A percentile compares a stretch with the other conserved stretches of the same genome.
These are phyloP conservation scores for Orthonychiurus folsomi DNA, from an alignment of 2,888 invertebrate genomes.

Conservation along the genomic window DNA sequence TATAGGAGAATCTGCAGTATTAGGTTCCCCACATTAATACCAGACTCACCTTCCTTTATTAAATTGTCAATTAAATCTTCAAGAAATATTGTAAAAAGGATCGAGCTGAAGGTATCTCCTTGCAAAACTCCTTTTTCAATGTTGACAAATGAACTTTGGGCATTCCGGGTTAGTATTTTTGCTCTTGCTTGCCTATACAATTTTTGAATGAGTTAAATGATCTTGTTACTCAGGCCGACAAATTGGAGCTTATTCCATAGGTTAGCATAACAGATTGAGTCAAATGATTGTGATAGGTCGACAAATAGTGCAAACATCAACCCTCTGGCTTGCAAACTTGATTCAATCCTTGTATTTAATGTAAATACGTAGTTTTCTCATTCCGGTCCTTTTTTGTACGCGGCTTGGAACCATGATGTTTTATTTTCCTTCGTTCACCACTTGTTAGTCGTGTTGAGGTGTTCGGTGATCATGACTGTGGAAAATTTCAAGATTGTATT, in stretches of 20 bases:
- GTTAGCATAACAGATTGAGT: conserved; percentile 12
- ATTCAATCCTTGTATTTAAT: conserved; percentile 10
- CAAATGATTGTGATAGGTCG: conserved; percentile 14
- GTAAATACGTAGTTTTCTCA: conserved; percentile 17
- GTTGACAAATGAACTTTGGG: background rate
- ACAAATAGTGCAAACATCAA: conserved; percentile 12
- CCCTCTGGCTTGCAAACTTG: background rate
- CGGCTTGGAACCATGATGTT: conserved; percentile 14
- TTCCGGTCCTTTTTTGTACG: conserved; percentile 16
- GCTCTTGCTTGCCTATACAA: background rate
- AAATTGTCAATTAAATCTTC: conserved; percentile 9
- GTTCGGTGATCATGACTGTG: conserved; percentile 10
- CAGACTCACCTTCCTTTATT: background rate
- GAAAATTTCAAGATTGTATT: conserved; percentile 12
- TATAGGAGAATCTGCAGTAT: conserved; percentile 6
- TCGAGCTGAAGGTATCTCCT: conserved; percentile 10
- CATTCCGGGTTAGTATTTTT: background rate
- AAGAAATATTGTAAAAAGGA: conserved; percentile 11
- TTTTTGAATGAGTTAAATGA: background rate
- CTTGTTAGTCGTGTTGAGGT: conserved; percentile 1
- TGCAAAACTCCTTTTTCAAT: conserved; percentile 2
- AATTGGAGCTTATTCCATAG: conserved; percentile 17
- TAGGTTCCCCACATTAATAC: background rate
- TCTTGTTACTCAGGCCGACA: conserved; percentile 14
- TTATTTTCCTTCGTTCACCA: conserved; percentile 14